Base-by-base conservation (phyloP, 2,797 vertebrate genomes). In the Sardinella longiceps region DNA sequence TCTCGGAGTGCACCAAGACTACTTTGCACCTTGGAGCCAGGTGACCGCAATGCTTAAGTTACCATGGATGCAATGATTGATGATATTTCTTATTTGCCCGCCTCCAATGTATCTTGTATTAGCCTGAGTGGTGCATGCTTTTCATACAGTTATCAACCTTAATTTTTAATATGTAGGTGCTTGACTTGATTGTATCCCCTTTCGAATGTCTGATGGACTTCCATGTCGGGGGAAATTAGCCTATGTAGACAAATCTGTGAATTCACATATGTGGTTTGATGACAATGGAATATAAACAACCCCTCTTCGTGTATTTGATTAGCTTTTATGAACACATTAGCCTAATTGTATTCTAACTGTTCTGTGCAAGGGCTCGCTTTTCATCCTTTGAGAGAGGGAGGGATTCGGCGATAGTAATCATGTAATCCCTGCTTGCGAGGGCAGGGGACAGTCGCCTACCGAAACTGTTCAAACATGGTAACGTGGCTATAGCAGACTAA, bases 21-120 rank as follows among this genome's bases (percentile, higher is more conserved):
- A 90, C 97, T 99, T 77, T 99, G 98, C 95, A 99, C 98, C 45
- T 92, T 99, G 82, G 98, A 99, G 93, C 98, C 98, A 96, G 98
- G 98, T 99, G 95, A 95, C 23, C 1, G 37, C 43, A 10, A 1
- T 46, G n/a, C n/a, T 5, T n/a, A 30, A 33, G 28, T 2, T 60
- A 10, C 56, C n/a, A n/a, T 60, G 11, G 6, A 9, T 70, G 63
- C 5, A 70, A 12, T 11, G 12, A 70, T 11, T 70, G 63, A 33
- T 33, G 25, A 33, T n/a, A 1, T 70, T 37, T 48, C 46, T 48
- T 3, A 48, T 48, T 48, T 10, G n/a, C 46, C 1, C 1, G 46
- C 12, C 1, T 48, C 5, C 4, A 5, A 10, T 48, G 43, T 2
- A 48, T 48, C 11, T 48, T 48, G 10, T 3, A 20, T 53, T 53